A percentile compares a stretch with the other conserved stretches of the same genome.
Conservation (phyloP, 2,888 invertebrate genomes). For the Cephus pulcher region DNA sequence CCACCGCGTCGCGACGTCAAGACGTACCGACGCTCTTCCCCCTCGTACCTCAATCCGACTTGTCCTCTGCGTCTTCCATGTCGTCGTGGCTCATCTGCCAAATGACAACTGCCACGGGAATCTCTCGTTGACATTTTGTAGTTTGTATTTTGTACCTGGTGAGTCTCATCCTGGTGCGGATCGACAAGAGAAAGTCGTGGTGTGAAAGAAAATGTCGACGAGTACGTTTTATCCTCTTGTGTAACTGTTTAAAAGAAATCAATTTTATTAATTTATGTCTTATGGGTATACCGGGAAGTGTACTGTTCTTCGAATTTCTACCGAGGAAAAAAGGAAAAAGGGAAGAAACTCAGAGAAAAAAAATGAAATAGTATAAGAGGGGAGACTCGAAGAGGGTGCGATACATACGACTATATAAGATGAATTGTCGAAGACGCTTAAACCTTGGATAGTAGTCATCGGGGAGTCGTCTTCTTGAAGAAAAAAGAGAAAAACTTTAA, state of each 20-base stretch:
- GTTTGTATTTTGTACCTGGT: background rate
- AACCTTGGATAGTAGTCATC: background rate
- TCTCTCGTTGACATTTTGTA: conserved; percentile 24
- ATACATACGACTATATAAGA: conserved; percentile 2
- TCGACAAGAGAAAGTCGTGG: background rate
- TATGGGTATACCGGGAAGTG: background rate
- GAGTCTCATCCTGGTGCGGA: background rate
- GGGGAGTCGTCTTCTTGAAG: background rate
- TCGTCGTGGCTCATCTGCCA: conserved; percentile 28
- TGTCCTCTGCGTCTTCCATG: conserved; percentile 4
- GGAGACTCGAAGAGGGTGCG: background rate
- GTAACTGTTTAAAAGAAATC: background rate
- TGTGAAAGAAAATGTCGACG: background rate
- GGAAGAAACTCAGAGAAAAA: background rate
- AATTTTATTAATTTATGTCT: background rate
- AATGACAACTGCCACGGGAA: conserved; percentile 33
- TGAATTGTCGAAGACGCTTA: conserved; percentile 1
- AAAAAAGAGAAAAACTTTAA: background rate
- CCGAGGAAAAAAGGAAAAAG: background rate
- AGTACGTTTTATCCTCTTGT: background rate
- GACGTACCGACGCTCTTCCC: conserved; percentile 17
- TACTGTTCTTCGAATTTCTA: background rate
- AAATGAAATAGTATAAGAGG: conserved; percentile 1
- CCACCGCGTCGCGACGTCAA: conserved; percentile 29
- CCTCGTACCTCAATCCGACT: conserved; percentile 9